phyloP scores from a whole-genome alignment of 2,888 invertebrate genomes.

The Branchellion lobata region DNA sequence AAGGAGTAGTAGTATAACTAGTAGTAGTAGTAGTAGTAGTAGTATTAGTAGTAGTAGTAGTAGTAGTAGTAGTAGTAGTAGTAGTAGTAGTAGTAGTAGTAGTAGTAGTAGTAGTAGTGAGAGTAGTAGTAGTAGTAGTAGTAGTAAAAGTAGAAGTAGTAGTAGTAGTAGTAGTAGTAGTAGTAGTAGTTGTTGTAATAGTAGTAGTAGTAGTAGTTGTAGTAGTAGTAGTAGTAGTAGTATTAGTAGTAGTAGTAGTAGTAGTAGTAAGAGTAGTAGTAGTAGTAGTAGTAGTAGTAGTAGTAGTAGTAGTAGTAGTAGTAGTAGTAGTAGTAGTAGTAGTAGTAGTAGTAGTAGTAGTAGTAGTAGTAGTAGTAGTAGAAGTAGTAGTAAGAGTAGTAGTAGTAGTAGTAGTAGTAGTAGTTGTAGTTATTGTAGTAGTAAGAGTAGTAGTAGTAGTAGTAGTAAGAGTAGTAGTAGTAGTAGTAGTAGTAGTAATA shows the following conservation, averaged over 20 bases:
- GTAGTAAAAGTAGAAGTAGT: conserved; percentile 31
- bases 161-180: conserved; percentile 29
- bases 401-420: too few species aligned
- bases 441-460: too few species aligned
- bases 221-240: neutral
- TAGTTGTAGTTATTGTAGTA: too few species aligned
- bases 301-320: conserved; percentile 2
- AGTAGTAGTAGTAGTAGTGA: conserved; percentile 4
- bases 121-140: conserved; percentile 25
- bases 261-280: too few species aligned
- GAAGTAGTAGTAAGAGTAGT: too few species aligned
- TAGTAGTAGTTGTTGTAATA: conserved; percentile 20
- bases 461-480: too few species aligned
- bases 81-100: too few species aligned
- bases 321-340: conserved; percentile 46
- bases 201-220: conserved; percentile 23
- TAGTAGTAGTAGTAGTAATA: too few species aligned
- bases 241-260: too few species aligned
- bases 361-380: too few species aligned
- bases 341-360: too few species aligned
- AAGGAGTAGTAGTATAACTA: neutral
- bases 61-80: neutral
- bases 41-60: neutral
- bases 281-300: too few species aligned
- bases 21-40: neutral